These are phyloP conservation scores for Calephelis nemesis DNA, from an alignment of 1,140 invertebrate genomes.

Conservation along the genomic window DNA sequence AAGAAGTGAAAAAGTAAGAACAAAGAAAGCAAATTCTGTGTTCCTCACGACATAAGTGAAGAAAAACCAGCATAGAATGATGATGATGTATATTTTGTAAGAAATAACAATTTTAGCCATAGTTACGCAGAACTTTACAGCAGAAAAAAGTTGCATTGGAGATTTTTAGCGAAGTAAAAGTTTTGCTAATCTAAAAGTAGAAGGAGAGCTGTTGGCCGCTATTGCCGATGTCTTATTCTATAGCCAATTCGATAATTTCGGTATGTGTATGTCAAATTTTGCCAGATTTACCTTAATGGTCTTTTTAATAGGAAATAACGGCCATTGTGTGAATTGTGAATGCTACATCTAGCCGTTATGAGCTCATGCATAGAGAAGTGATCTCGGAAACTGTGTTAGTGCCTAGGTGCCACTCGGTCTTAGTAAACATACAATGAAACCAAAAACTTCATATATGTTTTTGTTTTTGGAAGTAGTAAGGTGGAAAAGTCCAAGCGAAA, in stretches of 20 bases:
- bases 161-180: background rate
- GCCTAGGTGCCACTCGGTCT: slow-evolving; percentile 61
- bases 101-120: too few relatives aligned
- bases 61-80: too few relatives aligned
- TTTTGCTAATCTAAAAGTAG: slow-evolving; percentile 24
- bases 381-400: slow-evolving; percentile 50
- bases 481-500: too few relatives aligned
- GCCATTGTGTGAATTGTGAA: slow-evolving; percentile 53
- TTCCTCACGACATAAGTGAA: too few relatives aligned
- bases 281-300: slow-evolving; percentile 66
- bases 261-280: slow-evolving; percentile 49
- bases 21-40: too few relatives aligned
- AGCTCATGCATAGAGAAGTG: slow-evolving; percentile 62
- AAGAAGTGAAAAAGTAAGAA: too few relatives aligned
- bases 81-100: too few relatives aligned
- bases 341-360: slow-evolving; percentile 65
- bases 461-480: too few relatives aligned
- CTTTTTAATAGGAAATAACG: slow-evolving; percentile 66
- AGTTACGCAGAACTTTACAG: too few relatives aligned
- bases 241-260: slow-evolving; percentile 40
- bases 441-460: too few relatives aligned
- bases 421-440: background rate
- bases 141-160: too few relatives aligned
- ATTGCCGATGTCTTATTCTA: slow-evolving; percentile 51
- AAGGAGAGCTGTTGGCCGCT: slow-evolving; percentile 54